Evolutionary conservation across 2,113 vertebrate species (phyloP).

Genomic region (Xiphorhynchus elegans): DNA sequence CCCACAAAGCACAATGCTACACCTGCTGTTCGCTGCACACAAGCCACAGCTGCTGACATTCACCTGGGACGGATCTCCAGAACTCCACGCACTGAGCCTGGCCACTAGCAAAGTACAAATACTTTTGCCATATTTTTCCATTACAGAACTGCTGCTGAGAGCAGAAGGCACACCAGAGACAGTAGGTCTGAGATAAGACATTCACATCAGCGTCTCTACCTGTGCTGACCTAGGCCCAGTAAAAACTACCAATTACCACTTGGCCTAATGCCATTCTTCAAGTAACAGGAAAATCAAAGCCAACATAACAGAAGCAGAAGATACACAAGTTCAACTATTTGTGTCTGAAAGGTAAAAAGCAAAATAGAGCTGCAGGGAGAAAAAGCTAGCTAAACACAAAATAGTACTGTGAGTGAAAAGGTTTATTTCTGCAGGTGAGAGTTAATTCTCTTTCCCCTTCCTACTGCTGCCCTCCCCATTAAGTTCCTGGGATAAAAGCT

Average conservation of each 20-base stretch:
- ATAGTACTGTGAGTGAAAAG: rapidly evolving
- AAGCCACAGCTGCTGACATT: neutral
- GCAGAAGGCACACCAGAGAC: neutral
- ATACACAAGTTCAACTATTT: neutral
- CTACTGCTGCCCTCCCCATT: neutral
- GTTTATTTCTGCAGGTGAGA: neutral
- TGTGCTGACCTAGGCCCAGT: neutral
- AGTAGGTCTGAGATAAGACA: neutral
- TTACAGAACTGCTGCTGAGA: neutral
- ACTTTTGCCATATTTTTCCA: neutral
- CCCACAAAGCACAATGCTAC: neutral
- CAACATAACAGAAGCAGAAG: neutral
- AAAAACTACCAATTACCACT: neutral
- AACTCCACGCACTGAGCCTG: neutral
- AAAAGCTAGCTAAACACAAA: neutral
- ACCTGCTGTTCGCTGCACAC: neutral
- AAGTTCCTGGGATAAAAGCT: neutral
- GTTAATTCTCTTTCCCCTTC: neutral
- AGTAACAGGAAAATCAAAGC: neutral
- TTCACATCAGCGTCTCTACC: neutral
- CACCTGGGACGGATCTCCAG: neutral
- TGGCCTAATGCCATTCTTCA: neutral
- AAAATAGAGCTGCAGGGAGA: neutral
- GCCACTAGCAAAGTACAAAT: neutral
- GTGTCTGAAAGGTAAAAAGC: neutral